A percentile compares a stretch with the other conserved stretches of the same genome.
These are phyloP conservation scores for Drosophila nebulosa DNA, from an alignment of 1,140 invertebrate species.

Conservation along the genomic window DNA sequence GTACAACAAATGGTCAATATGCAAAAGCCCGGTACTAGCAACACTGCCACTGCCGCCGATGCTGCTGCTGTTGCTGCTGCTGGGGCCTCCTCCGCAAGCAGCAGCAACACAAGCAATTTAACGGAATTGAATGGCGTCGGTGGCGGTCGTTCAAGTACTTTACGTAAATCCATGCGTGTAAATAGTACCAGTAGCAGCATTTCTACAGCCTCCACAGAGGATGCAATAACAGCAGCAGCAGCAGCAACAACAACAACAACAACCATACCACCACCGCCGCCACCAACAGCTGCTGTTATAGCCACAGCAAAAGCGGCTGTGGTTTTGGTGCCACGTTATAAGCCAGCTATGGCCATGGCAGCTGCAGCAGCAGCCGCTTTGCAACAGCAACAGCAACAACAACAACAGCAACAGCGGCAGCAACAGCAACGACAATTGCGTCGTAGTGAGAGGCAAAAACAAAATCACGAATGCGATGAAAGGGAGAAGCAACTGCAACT, in stretches of 20 bases:
- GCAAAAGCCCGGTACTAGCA: constrained; percentile 44
- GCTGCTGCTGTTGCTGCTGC: too few species aligned
- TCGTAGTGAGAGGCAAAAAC: constrained; percentile 61
- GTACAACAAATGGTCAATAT: constrained; percentile 56
- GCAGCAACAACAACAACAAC: constrained; percentile 10
- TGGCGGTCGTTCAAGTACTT: constrained; percentile 13
- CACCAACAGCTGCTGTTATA: neutral
- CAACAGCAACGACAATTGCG: constrained; percentile 55
- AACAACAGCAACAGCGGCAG: constrained; percentile 20
- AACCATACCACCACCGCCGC: neutral
- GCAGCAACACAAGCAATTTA: constrained; percentile 11
- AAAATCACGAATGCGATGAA: constrained; percentile 55
- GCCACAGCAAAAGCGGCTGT: constrained; percentile 44
- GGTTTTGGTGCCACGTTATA: constrained; percentile 59
- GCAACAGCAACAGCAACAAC: constrained; percentile 45
- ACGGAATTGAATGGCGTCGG: constrained; percentile 38
- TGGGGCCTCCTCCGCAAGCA: neutral
- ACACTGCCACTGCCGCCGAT: neutral
- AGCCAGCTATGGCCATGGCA: constrained; percentile 50
- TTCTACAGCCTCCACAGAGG: constrained; percentile 69
- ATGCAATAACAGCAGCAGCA: constrained; percentile 14
- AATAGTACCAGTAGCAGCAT: constrained; percentile 80
- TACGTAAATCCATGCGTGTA: constrained; percentile 74
- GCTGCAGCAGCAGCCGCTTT: constrained; percentile 32
- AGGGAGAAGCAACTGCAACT: constrained; percentile 28